Evolutionary conservation across 1,140 invertebrate genomes (phyloP), one percentile per base, ranked within the genome.

Genomic region (Pseudomyrmex sp.): DNA sequence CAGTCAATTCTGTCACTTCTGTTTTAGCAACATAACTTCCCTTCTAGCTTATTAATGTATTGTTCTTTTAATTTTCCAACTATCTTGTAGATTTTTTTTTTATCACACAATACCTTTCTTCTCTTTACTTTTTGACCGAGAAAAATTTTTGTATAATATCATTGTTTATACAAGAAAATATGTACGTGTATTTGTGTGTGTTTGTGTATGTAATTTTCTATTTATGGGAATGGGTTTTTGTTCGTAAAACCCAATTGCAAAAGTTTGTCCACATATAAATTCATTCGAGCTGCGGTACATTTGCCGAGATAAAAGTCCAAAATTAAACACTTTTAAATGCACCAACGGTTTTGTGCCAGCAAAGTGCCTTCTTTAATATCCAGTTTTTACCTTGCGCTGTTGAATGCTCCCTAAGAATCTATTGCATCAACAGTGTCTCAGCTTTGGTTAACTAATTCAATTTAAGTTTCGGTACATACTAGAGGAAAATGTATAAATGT

Each of bases 301-400:
- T 63, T 56, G 12, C 26, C 68, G 82, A 12, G 13, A 82, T 65
- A 20, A 66, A 15, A 82, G 59, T 83, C 35, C 46, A 26, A 56
- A 52, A 73, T 72, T 0, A 69, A 68, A 13, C 7, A 18, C 35
- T 44, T 82, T 87, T 87, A 85, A 86, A 84, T 89, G 87, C 85
- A 87, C 72, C 58, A 85, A 73, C 82, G 83, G 82, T 35, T 74
- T 79, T 62, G 79, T 77, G 66, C 76, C 70, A 77, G 58, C 63
- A 70, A 54, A 61, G 72, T 84, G 82, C 76, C 85, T 87, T 62
- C 54, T 66, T 59, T 87, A 59, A 75, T 52, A 72, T 56, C 73
- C 65, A 61, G 66, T n/a, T 80, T 35, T 84, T 79, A 68, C 8
- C 35, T 54, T 72, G 35, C 63, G 54, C 58, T 65, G 12, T 76